Percentiles rank a stretch among this genome's conserved stretches.
Conservation (phyloP, 2,797 vertebrate genomes). For the Centroberyx gerrardi region DNA sequence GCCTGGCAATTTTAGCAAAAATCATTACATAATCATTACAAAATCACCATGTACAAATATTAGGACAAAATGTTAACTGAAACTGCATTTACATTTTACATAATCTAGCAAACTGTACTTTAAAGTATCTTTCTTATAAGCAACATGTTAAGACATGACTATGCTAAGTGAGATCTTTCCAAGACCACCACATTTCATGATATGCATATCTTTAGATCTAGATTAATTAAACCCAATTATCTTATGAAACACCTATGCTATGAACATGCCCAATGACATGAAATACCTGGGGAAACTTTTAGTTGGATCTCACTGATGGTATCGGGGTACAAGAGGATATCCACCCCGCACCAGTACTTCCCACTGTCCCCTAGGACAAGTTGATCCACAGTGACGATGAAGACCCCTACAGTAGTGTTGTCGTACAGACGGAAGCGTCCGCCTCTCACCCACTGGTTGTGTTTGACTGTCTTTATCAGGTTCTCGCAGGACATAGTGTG, state of each 20-base stretch:
- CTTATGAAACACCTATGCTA: no score
- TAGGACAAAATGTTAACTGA: background rate
- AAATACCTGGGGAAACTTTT: slow-evolving; percentile 55
- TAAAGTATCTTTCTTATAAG: background rate
- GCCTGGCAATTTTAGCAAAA: background rate
- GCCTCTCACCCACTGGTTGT: slow-evolving; percentile 9
- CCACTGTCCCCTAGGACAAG: slow-evolving; percentile 56
- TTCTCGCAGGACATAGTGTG: rapidly evolving
- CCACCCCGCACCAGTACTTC: slow-evolving; percentile 64
- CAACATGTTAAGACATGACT: background rate
- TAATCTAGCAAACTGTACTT: no score
- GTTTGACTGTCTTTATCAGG: slow-evolving; percentile 28
- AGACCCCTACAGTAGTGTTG: slow-evolving; percentile 55
- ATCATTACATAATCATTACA: no score
- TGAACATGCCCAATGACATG: background rate
- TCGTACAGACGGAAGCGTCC: slow-evolving; percentile 67
- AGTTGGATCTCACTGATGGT: slow-evolving; percentile 33
- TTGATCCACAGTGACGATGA: slow-evolving; percentile 48
- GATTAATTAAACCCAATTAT: no score
- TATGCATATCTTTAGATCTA: no score
- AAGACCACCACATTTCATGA: no score
- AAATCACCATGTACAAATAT: background rate
- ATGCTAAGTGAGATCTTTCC: no score
- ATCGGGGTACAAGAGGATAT: rapidly evolving
- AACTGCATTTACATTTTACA: no score